Evolutionary conservation across 2,113 vertebrate species (phyloP), one percentile per base, ranked within the genome.

Genomic region (Chitala chitala): DNA sequence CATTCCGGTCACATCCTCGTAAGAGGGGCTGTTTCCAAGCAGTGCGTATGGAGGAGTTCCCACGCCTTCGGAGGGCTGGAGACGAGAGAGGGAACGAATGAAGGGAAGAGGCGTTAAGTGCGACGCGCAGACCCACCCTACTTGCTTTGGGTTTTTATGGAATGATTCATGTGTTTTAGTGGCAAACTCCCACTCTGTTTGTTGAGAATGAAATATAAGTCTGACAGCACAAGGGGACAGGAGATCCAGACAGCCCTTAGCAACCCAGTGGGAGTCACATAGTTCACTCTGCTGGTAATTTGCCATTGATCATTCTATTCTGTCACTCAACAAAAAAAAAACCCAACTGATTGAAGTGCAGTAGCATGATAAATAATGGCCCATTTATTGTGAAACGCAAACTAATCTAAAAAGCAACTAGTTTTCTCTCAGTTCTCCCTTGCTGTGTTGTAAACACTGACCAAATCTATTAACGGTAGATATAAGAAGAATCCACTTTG

Each of bases 281-380:
- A 17, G 51, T 36, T 69, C 40, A 26, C 42, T 46, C 38, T 36
- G 63, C 50, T n/a, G 36, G 31, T 48, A 48, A 40, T 36, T 33
- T 53, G 63, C 50, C 50, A 69, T 75, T 75, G 63, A 75, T 68
- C 53, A 3, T 4, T 44, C 73, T 55, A 63, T 71, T 76, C 50
- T 72, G 13, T n/a, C 36, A 42, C 5, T 24, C 69, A 44, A 55
- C 36, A 50, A 66, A 64, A 71, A 3, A 50, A 66, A 64, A 71
- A 3, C 44, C 51, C n/a, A 29, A 72, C 46, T 26, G 56, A 64
- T 65, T 51, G 36, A 42, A 42, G 56, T 33, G 69, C 26, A 54
- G 15, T 76, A 65, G 72, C 40, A 26, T 54, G 58, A 12, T 53
- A 54, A 72, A 64, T 70, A 38, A 63, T 22, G 42, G 42, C 17